phyloP scores from a whole-genome alignment of 2,888 invertebrate species.

The Aleiodes testaceus region DNA sequence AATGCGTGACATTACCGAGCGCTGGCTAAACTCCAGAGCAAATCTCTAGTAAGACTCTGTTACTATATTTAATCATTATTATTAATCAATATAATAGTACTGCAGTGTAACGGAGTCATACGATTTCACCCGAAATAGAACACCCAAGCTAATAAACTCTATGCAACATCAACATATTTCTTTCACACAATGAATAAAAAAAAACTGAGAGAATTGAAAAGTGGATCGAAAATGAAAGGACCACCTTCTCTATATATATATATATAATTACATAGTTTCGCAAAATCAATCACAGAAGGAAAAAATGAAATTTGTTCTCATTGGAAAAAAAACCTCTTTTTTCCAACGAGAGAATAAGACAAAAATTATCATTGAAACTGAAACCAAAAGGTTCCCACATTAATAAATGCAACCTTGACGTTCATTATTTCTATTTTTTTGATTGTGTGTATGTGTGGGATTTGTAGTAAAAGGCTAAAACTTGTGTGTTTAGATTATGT shows the following conservation, averaged over 20 bases:
- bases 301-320: neutral
- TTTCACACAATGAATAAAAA: neutral
- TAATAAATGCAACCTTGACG: neutral
- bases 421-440: neutral
- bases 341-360: too few relatives aligned
- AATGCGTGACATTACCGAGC: neutral
- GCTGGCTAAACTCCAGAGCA: neutral
- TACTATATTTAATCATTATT: constrained; percentile 25
- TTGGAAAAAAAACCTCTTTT: too few relatives aligned
- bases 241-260: constrained; percentile 28
- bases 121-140: constrained; percentile 31
- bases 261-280: constrained; percentile 36
- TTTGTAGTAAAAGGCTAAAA: too few relatives aligned
- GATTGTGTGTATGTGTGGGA: too few relatives aligned
- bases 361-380: too few relatives aligned
- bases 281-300: constrained; percentile 28
- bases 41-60: neutral
- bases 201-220: constrained; percentile 32
- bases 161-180: neutral
- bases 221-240: constrained; percentile 42
- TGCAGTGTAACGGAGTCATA: neutral
- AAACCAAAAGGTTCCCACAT: too few relatives aligned
- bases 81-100: constrained; percentile 8
- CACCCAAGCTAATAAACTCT: neutral
- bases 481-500: neutral